Base-by-base conservation (phyloP, 1,140 invertebrate genomes). In the Leptopilina clavipes region DNA sequence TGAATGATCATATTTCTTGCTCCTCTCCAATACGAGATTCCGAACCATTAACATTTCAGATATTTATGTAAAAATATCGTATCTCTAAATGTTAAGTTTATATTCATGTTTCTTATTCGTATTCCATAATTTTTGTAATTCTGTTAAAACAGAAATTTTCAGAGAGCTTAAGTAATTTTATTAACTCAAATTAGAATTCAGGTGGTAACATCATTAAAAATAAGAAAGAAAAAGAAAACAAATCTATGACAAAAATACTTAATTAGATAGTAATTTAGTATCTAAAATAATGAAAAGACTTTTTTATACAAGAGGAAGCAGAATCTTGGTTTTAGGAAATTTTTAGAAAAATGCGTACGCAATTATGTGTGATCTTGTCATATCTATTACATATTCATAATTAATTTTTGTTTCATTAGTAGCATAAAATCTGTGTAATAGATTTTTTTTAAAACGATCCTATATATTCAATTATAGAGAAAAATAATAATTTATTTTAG, bases 1-100 rank as follows among this genome's bases (percentile, higher is more conserved):
- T 9, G 25, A 31, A 31, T 40, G 5, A 40, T 31, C 5, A 5
- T 7, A 48, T 11, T 59, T 11, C n/a, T 40, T 19, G 19, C 74
- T 59, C 22, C 59, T 79, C 37, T 37, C 25, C 72, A 40, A 59
- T 48, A 18, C 40, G 52, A 74, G 59, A 72, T 73, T 72, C 8
- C 22, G 22, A 31, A 65, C 59, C 59, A 65, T n/a, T 25, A 6
- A 9, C 22, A 31, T 65, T 65, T 65, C 6, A 65, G 22, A 31
- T 31, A 65, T 59, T 22, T 59, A 12, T 12, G n/a, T n/a, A 31
- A 31, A 37, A 65, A 1, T 31, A 31, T 25, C 1, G 3, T 3
- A 11, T 12, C 19, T 59, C 18, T 31, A 19, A 22, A 25, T 22
- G 1, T 65, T 65, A n/a, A 65, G 59, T 65, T 65, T 65, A 14